These are phyloP conservation scores for Spatula versicolor DNA, from an alignment of 2,797 vertebrate genomes.

Conservation along the genomic window DNA sequence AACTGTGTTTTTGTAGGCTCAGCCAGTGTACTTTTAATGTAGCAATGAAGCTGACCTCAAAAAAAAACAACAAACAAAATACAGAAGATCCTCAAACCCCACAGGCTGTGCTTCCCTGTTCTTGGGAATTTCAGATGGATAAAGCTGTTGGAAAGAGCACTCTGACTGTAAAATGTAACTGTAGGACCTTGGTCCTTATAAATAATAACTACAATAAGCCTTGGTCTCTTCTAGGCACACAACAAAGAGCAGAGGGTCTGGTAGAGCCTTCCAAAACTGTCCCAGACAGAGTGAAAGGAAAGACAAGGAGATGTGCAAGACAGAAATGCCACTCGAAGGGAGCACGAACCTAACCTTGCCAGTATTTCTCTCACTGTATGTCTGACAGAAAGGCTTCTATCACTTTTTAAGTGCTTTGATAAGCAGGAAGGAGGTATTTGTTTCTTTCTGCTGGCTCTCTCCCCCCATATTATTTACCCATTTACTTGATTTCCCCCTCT, in stretches of 20 bases:
- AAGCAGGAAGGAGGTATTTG: background rate
- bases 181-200: background rate
- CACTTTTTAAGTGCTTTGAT: background rate
- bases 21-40: background rate
- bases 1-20: background rate
- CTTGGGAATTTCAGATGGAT: background rate
- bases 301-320: background rate
- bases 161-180: background rate
- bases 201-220: background rate
- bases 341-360: background rate
- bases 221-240: background rate
- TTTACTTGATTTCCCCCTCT: background rate
- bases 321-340: background rate
- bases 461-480: background rate
- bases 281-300: fast-evolving
- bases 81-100: background rate
- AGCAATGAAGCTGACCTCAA: background rate
- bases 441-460: background rate
- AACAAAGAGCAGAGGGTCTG: background rate
- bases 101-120: background rate
- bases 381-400: background rate
- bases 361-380: background rate
- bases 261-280: background rate
- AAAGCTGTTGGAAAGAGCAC: background rate
- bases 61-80: background rate